These are phyloP conservation scores for Phyllopteryx taeniolatus DNA, from an alignment of 2,113 vertebrate species.

Conservation along the genomic window DNA sequence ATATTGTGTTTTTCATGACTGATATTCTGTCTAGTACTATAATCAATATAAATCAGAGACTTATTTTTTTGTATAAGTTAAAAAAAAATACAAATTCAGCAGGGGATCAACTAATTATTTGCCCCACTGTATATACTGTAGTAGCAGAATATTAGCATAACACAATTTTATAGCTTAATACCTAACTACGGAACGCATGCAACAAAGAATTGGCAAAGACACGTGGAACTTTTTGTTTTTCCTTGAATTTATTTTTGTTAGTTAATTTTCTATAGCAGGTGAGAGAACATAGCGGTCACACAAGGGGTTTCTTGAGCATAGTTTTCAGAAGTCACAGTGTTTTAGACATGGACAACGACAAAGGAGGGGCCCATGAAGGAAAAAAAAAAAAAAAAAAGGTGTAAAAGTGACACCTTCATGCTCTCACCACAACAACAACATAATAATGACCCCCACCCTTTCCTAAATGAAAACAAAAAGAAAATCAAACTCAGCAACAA, in stretches of 20 bases:
- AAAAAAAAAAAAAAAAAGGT: slow-evolving; percentile 54
- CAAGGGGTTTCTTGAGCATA: slow-evolving; percentile 72
- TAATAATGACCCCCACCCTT: slow-evolving; percentile 14
- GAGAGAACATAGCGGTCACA: slow-evolving; percentile 78
- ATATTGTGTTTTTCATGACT: no score
- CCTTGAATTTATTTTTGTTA: slow-evolving; percentile 81
- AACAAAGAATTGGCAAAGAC: slow-evolving; percentile 23
- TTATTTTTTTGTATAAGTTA: no score
- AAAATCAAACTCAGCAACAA: slow-evolving; percentile 69
- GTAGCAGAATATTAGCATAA: no score
- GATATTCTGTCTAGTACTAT: no score
- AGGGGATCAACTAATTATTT: no score
- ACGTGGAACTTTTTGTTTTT: slow-evolving; percentile 36
- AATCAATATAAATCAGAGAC: no score
- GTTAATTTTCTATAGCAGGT: slow-evolving; percentile 80
- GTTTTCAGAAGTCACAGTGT: slow-evolving; percentile 82
- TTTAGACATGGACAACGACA: slow-evolving; percentile 70
- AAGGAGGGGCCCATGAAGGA: slow-evolving; percentile 55
- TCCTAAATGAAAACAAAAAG: slow-evolving; percentile 56
- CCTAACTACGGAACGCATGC: background rate
- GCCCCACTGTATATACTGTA: no score
- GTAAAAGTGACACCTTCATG: slow-evolving; percentile 67
- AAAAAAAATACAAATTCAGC: no score
- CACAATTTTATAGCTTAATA: no score
- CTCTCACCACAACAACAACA: slow-evolving; percentile 43